Evolutionary conservation across 2,888 invertebrate genomes (phyloP).

Genomic region (Muscina levida): DNA sequence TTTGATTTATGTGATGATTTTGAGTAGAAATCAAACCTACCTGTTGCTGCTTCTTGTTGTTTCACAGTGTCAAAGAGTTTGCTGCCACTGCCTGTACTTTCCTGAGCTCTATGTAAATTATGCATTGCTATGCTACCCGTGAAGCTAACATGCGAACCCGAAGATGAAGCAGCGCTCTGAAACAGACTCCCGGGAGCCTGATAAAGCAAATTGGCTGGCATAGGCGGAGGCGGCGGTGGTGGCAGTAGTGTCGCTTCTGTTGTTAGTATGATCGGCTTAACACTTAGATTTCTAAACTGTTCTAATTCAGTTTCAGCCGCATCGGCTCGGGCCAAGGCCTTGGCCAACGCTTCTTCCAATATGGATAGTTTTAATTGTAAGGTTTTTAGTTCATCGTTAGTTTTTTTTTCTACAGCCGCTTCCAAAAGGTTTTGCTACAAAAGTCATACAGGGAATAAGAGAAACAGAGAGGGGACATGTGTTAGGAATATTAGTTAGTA

Average conservation of each 20-base stretch:
- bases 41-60: conserved; percentile 79
- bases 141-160: conserved; percentile 62
- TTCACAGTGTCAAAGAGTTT: conserved; percentile 77
- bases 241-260: conserved; percentile 77
- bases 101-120: conserved; percentile 71
- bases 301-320: conserved; percentile 81
- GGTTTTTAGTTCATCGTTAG: conserved; percentile 81
- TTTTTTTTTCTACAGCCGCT: conserved; percentile 81
- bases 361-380: conserved; percentile 82
- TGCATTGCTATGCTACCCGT: conserved; percentile 72
- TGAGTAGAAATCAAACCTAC: conserved; percentile 72
- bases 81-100: conserved; percentile 66
- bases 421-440: conserved; percentile 81
- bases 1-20: conserved; percentile 24
- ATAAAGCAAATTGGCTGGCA: conserved; percentile 75
- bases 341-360: conserved; percentile 81
- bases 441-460: conserved; percentile 61
- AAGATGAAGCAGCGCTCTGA: conserved; percentile 20
- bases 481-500: conserved; percentile 76
- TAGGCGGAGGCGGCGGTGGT: conserved; percentile 77
- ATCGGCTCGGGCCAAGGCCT: conserved; percentile 81
- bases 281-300: conserved; percentile 70
- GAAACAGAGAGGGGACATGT: conserved; percentile 61
- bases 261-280: conserved; percentile 68
- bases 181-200: conserved; percentile 63